Conservation (phyloP, 2,113 vertebrate genomes). For the Larimichthys crocea region DNA sequence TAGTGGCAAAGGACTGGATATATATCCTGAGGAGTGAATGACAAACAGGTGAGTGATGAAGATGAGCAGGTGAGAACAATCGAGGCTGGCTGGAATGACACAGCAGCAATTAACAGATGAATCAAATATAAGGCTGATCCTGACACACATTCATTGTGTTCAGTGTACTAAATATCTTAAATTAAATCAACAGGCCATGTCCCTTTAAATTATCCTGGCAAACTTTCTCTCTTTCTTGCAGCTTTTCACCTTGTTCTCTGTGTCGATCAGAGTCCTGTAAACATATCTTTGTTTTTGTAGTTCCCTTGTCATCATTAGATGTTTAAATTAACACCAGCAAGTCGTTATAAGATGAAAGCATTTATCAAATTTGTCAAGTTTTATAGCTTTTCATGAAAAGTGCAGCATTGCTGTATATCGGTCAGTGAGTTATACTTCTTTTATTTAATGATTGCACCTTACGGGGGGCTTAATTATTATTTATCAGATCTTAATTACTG, state of each 20-base stretch:
- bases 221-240: not conserved
- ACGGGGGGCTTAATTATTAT: not conserved
- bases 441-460: too few species aligned
- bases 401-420: too few species aligned
- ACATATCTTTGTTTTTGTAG: not conserved
- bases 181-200: not conserved
- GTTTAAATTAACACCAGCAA: not conserved
- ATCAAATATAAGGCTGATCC: too few species aligned
- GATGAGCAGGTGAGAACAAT: too few species aligned
- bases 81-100: too few species aligned
- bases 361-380: not conserved
- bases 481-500: not conserved
- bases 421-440: not conserved
- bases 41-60: too few species aligned
- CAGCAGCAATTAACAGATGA: too few species aligned
- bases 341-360: not conserved
- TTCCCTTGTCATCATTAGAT: not conserved
- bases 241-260: not conserved
- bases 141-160: not conserved
- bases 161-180: not conserved
- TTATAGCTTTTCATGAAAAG: not conserved
- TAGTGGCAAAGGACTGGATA: too few species aligned
- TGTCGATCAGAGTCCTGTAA: not conserved
- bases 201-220: not conserved
- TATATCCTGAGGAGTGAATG: too few species aligned